Evolutionary conservation across 1,140 invertebrate genomes (phyloP), one percentile per base, ranked within the genome.

Genomic region (Phymastichus coffea): DNA sequence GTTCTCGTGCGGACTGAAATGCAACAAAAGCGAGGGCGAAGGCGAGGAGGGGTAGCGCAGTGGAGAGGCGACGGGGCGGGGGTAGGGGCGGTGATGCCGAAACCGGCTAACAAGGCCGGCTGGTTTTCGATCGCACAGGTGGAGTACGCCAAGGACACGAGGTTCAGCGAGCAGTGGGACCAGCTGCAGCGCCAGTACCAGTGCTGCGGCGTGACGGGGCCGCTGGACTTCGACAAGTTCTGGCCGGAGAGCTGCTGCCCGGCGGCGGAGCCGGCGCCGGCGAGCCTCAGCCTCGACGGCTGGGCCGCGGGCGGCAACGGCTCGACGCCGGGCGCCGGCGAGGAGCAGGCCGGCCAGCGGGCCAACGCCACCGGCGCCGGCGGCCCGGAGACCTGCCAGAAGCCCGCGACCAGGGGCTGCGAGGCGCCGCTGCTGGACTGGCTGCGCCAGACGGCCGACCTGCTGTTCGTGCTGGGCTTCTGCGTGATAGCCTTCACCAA

Each of bases 401-500:
- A 75, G 10, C 74, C 77, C 1, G 74, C 74, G 57, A 56, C 56
- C 1, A 69, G 67, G 12, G 90, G 90, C 40, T 94, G 91, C 76
- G 87, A 86, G 26, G 86, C 87, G 38, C 76, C 81, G 55, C 77
- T 93, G 26, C 79, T 88, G 33, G 75, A 82, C 23, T 94, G 92
- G 87, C 79, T 94, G 17, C 81, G 87, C 54, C 84, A 87, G 67
- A 91, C 88, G 6, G 89, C 90, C 7, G 91, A 93, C 67, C 79
- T 91, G 23, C 82, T 94, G 8, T 92, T 92, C 67, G 90, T 95
- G 17, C 75, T 94, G 41, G 91, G 92, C 8, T 94, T 93, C 75
- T 95, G 93, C 76, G 92, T 95, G 33, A 89, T 94, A 59, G 89
- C 92, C 55, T 94, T 94, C 78, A 83, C 93, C 43, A 95, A 95